Evolutionary conservation across 2,113 vertebrate genomes (phyloP).

Genomic region (Charina bottae): DNA sequence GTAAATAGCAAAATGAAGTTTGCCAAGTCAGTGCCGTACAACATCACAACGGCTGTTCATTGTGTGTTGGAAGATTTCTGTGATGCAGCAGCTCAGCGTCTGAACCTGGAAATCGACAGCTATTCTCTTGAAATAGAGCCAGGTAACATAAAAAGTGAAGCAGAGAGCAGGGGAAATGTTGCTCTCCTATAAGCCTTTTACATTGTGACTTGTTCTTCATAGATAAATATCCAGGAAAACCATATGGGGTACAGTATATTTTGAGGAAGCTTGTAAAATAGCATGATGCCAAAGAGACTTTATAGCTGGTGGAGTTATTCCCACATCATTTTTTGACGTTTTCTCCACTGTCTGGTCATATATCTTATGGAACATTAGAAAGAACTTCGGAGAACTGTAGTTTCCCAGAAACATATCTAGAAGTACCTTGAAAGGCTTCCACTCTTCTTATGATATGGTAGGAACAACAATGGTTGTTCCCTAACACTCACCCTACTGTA

Average conservation of each 20-base stretch:
- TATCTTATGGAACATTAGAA: not conserved
- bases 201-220: not conserved
- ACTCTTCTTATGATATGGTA: not conserved
- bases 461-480: not conserved
- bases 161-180: not conserved
- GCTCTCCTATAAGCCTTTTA: not conserved
- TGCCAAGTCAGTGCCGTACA: slow-evolving; percentile 86
- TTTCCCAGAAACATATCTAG: not conserved
- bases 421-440: not conserved
- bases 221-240: not conserved
- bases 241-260: not conserved
- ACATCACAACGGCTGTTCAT: slow-evolving; percentile 86
- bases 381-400: not conserved
- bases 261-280: not conserved
- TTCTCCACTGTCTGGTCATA: not conserved
- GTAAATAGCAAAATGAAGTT: slow-evolving; percentile 92
- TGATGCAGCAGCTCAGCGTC: slow-evolving; percentile 70
- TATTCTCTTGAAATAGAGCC: slow-evolving; percentile 86
- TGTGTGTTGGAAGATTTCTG: slow-evolving; percentile 87
- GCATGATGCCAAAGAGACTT: not conserved
- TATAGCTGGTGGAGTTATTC: not conserved
- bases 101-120: slow-evolving; percentile 88
- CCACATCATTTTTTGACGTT: not conserved
- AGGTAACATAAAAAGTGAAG: slow-evolving; percentile 73
- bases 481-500: not conserved